phyloP scores from a whole-genome alignment of 2,888 invertebrate species.

The Dastarcus helophoroides region DNA sequence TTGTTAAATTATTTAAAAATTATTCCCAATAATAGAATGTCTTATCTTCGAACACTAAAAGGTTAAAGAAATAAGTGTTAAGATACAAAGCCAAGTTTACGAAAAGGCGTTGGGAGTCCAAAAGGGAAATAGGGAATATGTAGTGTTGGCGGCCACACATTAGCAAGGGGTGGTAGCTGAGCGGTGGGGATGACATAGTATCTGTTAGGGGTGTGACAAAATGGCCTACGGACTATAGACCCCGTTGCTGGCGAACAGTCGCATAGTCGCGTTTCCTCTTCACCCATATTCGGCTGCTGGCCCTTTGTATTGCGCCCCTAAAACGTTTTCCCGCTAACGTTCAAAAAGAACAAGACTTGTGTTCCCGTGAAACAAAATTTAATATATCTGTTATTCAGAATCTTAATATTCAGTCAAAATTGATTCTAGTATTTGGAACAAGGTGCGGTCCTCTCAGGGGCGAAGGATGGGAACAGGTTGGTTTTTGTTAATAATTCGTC shows the following conservation, averaged over 20 bases:
- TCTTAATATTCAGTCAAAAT: conserved; percentile 26
- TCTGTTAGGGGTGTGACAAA: conserved; percentile 45
- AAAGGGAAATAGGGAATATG: not conserved
- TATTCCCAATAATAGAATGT: no score
- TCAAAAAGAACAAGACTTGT: no score
- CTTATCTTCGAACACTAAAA: no score
- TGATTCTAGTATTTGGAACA: conserved; percentile 47
- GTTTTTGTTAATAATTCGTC: conserved; percentile 6
- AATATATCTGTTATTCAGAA: no score
- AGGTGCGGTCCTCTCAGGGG: conserved; percentile 46
- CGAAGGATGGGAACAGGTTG: conserved; percentile 68
- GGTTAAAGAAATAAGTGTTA: no score
- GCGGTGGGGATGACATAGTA: conserved; percentile 32
- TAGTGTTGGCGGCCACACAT: no score
- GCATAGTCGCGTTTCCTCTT: conserved; percentile 29
- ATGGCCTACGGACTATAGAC: conserved; percentile 44
- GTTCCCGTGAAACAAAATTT: no score
- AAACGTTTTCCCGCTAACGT: conserved; percentile 2
- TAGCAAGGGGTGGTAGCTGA: conserved; percentile 23
- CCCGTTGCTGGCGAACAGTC: conserved; percentile 36
- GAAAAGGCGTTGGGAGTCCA: not conserved
- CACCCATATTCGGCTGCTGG: conserved; percentile 15
- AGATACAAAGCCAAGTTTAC: conserved; percentile 5
- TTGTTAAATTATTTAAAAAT: no score
- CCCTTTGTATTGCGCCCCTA: conserved; percentile 12